Percentiles rank a stretch among this genome's conserved stretches.
Evolutionary conservation across 2,797 vertebrate species (phyloP).

Genomic region (Pteropus rufus): DNA sequence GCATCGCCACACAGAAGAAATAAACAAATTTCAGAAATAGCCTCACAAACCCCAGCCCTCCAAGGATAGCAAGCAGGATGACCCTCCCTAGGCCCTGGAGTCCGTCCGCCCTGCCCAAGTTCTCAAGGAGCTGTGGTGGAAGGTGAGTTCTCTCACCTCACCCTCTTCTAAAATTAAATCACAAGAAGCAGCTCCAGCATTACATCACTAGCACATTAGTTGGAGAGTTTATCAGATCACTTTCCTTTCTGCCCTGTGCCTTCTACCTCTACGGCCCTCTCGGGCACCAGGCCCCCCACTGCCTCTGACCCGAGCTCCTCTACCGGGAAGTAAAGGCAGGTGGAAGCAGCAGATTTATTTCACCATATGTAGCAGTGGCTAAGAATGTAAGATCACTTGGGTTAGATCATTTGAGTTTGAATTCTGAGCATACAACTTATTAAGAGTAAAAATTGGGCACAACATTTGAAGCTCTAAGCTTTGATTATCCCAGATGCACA

Average conservation of each 20-base stretch:
- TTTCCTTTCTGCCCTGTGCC: not conserved
- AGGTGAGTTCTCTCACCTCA: not conserved
- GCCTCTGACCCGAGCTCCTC: not conserved
- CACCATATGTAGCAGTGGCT: not conserved
- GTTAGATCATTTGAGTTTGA: not conserved
- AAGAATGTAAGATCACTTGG: not conserved
- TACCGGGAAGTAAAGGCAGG: not conserved
- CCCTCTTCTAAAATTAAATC: not conserved
- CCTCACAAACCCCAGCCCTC: not conserved
- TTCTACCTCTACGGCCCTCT: accelerated
- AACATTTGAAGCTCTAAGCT: not conserved
- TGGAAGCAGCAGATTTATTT: not conserved
- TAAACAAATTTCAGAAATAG: not conserved
- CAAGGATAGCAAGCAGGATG: not conserved
- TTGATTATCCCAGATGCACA: not conserved
- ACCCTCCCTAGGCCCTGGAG: accelerated
- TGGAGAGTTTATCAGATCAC: not conserved
- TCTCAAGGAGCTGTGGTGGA: not conserved
- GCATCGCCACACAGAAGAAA: not conserved
- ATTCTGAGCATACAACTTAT: not conserved
- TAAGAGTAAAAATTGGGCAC: not conserved
- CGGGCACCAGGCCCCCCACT: not conserved
- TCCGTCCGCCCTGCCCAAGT: accelerated
- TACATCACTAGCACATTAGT: too few species aligned
- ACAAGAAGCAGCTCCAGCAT: not conserved